These are phyloP conservation scores for Priocnemis perturbator DNA, from an alignment of 2,888 invertebrate genomes.

Conservation along the genomic window DNA sequence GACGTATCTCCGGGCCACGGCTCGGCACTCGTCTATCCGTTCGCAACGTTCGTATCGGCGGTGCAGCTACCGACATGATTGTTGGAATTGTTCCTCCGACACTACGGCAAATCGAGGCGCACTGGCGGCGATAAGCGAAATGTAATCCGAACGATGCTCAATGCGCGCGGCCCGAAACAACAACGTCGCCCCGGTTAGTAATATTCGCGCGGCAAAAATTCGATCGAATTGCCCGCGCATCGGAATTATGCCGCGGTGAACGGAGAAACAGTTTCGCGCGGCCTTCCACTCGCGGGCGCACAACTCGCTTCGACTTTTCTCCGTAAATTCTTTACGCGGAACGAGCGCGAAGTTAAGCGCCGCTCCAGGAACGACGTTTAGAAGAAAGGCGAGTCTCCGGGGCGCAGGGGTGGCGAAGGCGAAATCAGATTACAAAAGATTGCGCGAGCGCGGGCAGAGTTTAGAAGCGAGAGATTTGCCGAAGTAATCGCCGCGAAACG, in stretches of 20 bases:
- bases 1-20: no score
- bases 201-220: no score
- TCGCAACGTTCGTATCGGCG: no score
- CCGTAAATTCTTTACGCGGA: slow-evolving; percentile 26
- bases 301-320: slow-evolving; percentile 2
- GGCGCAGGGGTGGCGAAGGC: slow-evolving; percentile 13
- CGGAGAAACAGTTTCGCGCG: no score
- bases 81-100: no score
- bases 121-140: neutral
- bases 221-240: no score
- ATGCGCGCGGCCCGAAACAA: neutral
- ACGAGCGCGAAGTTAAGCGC: slow-evolving; percentile 24
- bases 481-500: slow-evolving; percentile 17
- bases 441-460: slow-evolving; percentile 22
- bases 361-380: slow-evolving; percentile 27
- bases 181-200: neutral
- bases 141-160: neutral
- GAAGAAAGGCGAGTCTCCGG: slow-evolving; percentile 9
- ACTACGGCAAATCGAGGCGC: no score
- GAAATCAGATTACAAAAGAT: slow-evolving; percentile 41
- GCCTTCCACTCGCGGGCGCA: no score
- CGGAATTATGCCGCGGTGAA: no score
- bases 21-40: no score
- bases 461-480: slow-evolving; percentile 4
- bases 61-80: no score